Evolutionary conservation across 2,888 invertebrate genomes (phyloP).

Genomic region (Hetaerina titia): DNA sequence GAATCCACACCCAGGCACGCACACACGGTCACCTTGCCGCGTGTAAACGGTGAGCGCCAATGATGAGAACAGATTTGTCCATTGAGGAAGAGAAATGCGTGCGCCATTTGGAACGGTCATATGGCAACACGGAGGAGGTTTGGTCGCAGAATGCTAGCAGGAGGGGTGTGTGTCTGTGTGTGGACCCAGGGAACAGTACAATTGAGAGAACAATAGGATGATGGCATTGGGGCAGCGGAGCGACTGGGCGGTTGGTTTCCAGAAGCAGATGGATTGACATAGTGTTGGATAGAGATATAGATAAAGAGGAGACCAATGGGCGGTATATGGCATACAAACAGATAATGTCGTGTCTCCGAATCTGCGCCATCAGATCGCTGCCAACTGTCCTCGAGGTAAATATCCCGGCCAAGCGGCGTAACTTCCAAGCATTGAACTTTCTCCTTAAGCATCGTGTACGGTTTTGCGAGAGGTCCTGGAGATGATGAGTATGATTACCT

Average conservation of each 20-base stretch:
- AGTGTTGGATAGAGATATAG: neutral
- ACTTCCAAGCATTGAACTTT: too few species aligned
- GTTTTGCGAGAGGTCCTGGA: too few species aligned
- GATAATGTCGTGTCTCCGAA: neutral
- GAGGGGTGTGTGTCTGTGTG: too few species aligned
- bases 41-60: slow-evolving; percentile 27
- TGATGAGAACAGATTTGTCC: slow-evolving; percentile 59
- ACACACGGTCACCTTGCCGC: neutral
- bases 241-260: neutral
- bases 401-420: neutral
- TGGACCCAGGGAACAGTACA: neutral
- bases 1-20: neutral
- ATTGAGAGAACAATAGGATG: neutral
- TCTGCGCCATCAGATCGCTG: neutral
- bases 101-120: slow-evolving; percentile 11
- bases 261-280: neutral
- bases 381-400: neutral
- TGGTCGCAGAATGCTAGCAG: too few species aligned
- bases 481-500: too few species aligned
- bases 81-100: slow-evolving; percentile 54
- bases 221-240: neutral
- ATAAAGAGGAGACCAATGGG: neutral
- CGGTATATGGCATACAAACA: neutral
- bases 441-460: too few species aligned
- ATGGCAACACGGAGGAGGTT: neutral